Evolutionary conservation across 2,797 vertebrate species (phyloP), one percentile per base, ranked within the genome.

Genomic region (Brachyrhaphis roseni): DNA sequence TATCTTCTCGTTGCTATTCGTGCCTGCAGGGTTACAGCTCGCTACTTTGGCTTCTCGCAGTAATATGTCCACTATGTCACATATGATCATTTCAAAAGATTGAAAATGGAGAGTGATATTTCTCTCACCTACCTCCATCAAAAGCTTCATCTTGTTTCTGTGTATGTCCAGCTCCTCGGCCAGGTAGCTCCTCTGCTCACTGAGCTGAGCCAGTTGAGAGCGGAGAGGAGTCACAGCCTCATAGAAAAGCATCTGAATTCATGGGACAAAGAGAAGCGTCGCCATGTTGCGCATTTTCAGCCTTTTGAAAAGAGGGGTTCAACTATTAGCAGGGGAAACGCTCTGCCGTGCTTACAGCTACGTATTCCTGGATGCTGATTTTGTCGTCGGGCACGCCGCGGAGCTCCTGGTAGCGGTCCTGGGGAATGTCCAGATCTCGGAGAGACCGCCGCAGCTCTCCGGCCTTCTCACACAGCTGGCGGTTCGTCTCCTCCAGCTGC

Each of bases 401-500:
- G 0, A 99, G 95, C 82, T 97, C 97, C 77, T 89, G 82, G 87
- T 98, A 99, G 76, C 93, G 92, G 47, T 98, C 97, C 76, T 96
- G 96, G 1, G 96, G 96, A 85, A 99, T 94, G 70, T 99, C 97
- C 87, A 99, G 92, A 73, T 98, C 96, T 82, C 96, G 94, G 11
- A 99, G 91, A 59, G 96, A 97, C 43, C 95, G 94, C 3, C 97
- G 96, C 74, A 99, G 91, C 87, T 98, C 97, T 78, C 98, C 97
- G 2, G 97, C 96, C 72, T 95, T 96, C 78, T 98, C 97, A 70
- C 97, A 96, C 83, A 99, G 93, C 47, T 98, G 97, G 31, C 82
- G 87, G 92, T 99, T 99, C 0, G 96, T 98, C 90, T 98, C 97
- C 90, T 99, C 98, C 8, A 99, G 94, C 82, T 99, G 98, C 87